These are phyloP conservation scores for Odocoileus virginianus DNA, from an alignment of 2,113 vertebrate genomes.

Conservation along the genomic window DNA sequence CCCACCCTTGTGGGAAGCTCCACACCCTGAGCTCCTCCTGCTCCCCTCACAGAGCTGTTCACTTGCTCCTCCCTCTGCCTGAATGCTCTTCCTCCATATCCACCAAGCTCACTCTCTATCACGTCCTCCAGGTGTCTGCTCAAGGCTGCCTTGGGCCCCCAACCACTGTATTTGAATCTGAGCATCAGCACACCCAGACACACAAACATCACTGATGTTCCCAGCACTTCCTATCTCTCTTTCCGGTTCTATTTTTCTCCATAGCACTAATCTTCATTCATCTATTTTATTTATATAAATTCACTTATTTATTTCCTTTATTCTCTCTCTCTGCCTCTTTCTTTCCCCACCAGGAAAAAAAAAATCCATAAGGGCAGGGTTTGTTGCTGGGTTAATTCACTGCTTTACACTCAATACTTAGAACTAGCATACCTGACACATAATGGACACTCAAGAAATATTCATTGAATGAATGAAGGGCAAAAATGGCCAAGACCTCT, in stretches of 20 bases:
- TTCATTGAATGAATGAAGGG: background rate
- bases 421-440: background rate
- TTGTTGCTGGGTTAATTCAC: background rate
- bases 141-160: background rate
- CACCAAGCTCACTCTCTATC: background rate
- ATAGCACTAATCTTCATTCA: background rate
- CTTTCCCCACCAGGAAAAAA: background rate
- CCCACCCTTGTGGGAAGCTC: accelerated
- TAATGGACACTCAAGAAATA: background rate
- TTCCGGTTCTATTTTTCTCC: background rate
- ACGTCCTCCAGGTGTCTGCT: background rate
- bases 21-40: too few species aligned
- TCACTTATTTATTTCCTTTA: background rate
- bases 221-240: background rate
- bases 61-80: background rate
- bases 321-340: background rate
- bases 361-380: background rate
- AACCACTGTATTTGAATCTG: background rate
- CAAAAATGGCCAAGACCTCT: background rate
- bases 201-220: background rate
- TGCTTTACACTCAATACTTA: background rate
- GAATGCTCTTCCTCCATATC: background rate
- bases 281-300: background rate
- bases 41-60: background rate
- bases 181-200: background rate